A percentile compares a stretch with the other conserved stretches of the same genome.
Evolutionary conservation across 2,888 invertebrate species (phyloP).

Genomic region (Carterocephalus palaemon): DNA sequence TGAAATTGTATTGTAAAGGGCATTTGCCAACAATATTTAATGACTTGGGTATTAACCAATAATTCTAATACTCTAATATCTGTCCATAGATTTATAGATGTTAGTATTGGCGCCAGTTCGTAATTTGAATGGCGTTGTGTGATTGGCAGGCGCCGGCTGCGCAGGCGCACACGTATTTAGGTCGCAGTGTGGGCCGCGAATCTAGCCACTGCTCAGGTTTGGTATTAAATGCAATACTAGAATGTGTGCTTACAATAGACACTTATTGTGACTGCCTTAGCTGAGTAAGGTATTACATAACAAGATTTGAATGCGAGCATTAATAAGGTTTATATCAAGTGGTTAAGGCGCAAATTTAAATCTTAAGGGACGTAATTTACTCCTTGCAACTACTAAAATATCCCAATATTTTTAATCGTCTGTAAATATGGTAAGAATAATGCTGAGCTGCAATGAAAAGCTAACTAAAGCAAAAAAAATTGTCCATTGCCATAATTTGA

Average conservation of each 20-base stretch:
- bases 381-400: too few species aligned
- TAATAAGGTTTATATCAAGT: slow-evolving; percentile 15
- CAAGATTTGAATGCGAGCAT: too few species aligned
- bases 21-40: slow-evolving; percentile 62
- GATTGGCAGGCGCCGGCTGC: slow-evolving; percentile 68
- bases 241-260: slow-evolving; percentile 26
- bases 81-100: slow-evolving; percentile 56
- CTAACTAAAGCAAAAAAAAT: too few species aligned
- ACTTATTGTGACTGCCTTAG: neutral
- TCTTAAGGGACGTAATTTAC: too few species aligned
- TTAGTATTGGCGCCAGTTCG: slow-evolving; percentile 62
- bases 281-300: too few species aligned
- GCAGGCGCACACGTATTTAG: slow-evolving; percentile 67
- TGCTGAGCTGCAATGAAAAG: too few species aligned
- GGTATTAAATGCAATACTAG: slow-evolving; percentile 19
- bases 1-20: slow-evolving; percentile 38
- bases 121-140: slow-evolving; percentile 64
- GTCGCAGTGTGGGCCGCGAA: slow-evolving; percentile 69
- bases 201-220: slow-evolving; percentile 44
- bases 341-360: too few species aligned
- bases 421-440: too few species aligned
- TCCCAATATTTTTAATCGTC: too few species aligned
- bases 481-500: too few species aligned
- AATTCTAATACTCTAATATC: slow-evolving; percentile 51
- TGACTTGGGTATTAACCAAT: slow-evolving; percentile 48